Conservation (phyloP, 1,140 invertebrate species). For the Hestina assimilis region DNA sequence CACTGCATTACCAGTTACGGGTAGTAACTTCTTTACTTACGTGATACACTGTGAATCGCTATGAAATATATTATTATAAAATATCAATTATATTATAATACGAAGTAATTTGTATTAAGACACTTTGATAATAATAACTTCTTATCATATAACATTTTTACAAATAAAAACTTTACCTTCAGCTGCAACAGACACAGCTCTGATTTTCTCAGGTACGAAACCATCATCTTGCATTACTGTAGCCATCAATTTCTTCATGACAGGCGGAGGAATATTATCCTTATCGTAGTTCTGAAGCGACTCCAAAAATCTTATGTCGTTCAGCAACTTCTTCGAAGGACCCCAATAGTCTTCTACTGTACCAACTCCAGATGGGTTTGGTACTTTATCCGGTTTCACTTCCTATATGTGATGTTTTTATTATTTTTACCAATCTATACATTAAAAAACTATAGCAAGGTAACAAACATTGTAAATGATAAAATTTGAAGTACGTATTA, state of each 20-base stretch:
- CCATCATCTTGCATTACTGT: conserved; percentile 89
- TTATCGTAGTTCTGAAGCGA: conserved; percentile 93
- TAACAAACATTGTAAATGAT: no score
- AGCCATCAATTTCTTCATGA: conserved; percentile 92
- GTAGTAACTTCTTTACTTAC: no score
- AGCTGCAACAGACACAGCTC: conserved; percentile 86
- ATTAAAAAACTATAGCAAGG: no score
- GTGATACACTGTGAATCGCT: background rate
- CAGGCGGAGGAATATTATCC: conserved; percentile 90
- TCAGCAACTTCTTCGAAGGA: conserved; percentile 92
- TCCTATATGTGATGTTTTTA: conserved; percentile 71
- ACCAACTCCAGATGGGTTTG: conserved; percentile 87
- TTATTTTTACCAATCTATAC: conserved; percentile 7
- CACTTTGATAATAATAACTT: no score
- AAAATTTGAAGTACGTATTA: no score
- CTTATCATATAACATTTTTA: no score
- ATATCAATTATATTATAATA: no score
- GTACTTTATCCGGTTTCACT: conserved; percentile 90
- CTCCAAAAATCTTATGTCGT: conserved; percentile 94
- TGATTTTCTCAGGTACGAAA: conserved; percentile 96
- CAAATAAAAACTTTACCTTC: conserved; percentile 80
- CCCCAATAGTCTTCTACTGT: conserved; percentile 95
- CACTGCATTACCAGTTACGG: no score
- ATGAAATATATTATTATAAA: background rate
- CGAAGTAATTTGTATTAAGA: no score